A percentile compares a stretch with the other conserved stretches of the same genome.
Evolutionary conservation across 2,888 invertebrate genomes (phyloP).

Genomic region (Agonopterix heracliana): DNA sequence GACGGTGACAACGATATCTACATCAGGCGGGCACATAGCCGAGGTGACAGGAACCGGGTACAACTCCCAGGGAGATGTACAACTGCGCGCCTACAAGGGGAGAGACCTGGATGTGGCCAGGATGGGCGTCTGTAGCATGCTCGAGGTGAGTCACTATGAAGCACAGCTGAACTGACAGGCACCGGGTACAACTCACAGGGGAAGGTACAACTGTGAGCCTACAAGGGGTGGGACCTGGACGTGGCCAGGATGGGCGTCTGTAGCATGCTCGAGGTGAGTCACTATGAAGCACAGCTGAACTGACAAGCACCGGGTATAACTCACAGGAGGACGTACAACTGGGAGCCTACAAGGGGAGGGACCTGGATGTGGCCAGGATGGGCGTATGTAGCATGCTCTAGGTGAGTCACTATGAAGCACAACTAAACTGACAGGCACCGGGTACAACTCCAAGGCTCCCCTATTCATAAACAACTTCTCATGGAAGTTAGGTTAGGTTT

Average conservation of each 20-base stretch:
- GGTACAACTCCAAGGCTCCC: too few relatives aligned
- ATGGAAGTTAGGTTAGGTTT: too few relatives aligned
- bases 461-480: too few relatives aligned
- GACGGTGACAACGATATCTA: slow-evolving; percentile 97
- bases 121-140: slow-evolving; percentile 84
- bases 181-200: slow-evolving; percentile 31
- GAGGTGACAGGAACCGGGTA: slow-evolving; percentile 96
- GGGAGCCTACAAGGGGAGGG: slow-evolving; percentile 80
- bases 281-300: not conserved
- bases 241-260: slow-evolving; percentile 84
- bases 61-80: slow-evolving; percentile 89
- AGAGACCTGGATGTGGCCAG: slow-evolving; percentile 84
- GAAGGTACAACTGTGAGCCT: slow-evolving; percentile 81
- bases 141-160: slow-evolving; percentile 80
- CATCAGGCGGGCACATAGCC: slow-evolving; percentile 93
- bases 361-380: slow-evolving; percentile 82
- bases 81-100: slow-evolving; percentile 80
- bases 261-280: slow-evolving; percentile 87
- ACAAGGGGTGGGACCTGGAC: slow-evolving; percentile 84
- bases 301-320: too few relatives aligned
- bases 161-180: not conserved
- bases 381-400: slow-evolving; percentile 89
- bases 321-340: slow-evolving; percentile 81
- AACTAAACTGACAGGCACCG: not conserved
- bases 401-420: slow-evolving; percentile 57